A percentile compares a stretch with the other conserved stretches of the same genome.
These are phyloP conservation scores for Acanthopleura granulata DNA, from an alignment of 2,888 invertebrate genomes.

Conservation along the genomic window DNA sequence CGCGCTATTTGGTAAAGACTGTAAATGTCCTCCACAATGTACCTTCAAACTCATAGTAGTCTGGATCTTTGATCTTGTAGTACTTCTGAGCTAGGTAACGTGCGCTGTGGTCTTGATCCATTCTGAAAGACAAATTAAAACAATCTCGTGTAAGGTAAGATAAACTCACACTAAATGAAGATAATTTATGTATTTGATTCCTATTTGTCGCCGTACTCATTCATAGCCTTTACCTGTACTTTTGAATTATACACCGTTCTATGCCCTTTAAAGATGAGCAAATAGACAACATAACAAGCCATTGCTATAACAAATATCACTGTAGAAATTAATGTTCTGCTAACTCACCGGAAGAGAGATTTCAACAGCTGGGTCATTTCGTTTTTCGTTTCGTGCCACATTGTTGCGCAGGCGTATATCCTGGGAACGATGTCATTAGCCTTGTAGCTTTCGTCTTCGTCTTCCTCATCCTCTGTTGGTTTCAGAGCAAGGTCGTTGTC, in stretches of 20 bases:
- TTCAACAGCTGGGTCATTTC: constrained; percentile 67
- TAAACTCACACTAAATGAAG: too few species aligned
- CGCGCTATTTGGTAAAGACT: too few species aligned
- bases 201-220: too few species aligned
- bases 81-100: constrained; percentile 65
- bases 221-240: too few species aligned
- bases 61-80: constrained; percentile 66
- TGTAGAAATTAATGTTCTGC: not conserved
- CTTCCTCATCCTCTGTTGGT: constrained; percentile 30
- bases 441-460: constrained; percentile 22
- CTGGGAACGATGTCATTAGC: constrained; percentile 52
- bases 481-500: constrained; percentile 75
- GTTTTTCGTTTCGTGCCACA: constrained; percentile 68
- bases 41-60: constrained; percentile 69
- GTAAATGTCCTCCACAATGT: too few species aligned
- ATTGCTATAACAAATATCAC: too few species aligned
- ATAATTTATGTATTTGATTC: too few species aligned
- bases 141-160: not conserved
- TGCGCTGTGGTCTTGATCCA: constrained; percentile 68
- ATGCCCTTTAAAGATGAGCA: too few species aligned
- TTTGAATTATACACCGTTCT: too few species aligned
- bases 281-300: too few species aligned
- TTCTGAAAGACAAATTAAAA: constrained; percentile 42
- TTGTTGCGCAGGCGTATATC: constrained; percentile 68
- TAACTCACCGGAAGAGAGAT: constrained; percentile 61